These are phyloP conservation scores for Chironex yamaguchii DNA, from an alignment of 30 jellyfish, hydroid and myxozoan genomes.

Conservation along the genomic window DNA sequence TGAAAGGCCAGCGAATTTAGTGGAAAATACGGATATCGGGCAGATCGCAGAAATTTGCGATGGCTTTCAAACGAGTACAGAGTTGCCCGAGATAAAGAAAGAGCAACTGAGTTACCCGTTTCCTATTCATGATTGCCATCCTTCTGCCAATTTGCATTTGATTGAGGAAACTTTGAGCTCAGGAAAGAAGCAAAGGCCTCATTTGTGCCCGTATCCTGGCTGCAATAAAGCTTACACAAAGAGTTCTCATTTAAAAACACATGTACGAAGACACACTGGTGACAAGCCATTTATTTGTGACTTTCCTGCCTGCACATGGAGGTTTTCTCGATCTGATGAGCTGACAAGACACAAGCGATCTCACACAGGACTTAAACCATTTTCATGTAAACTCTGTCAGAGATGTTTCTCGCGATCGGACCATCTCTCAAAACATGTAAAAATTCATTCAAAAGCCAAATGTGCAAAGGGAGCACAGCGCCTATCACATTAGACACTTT, in stretches of 20 bases:
- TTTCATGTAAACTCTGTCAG: constrained; percentile 48
- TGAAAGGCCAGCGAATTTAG: neutral
- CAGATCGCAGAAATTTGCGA: neutral
- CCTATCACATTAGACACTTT: neutral
- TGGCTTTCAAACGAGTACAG: neutral
- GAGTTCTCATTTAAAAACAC: constrained; percentile 81
- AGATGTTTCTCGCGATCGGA: constrained; percentile 76
- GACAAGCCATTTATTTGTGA: constrained; percentile 78
- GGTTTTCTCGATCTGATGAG: constrained; percentile 81
- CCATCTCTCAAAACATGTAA: constrained; percentile 71
- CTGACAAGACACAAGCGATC: constrained; percentile 80
- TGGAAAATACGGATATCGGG: too few relatives aligned
- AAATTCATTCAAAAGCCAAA: constrained; percentile 20
- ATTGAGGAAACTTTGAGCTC: neutral
- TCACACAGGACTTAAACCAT: constrained; percentile 81
- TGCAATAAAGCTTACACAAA: constrained; percentile 72
- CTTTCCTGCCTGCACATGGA: constrained; percentile 76
- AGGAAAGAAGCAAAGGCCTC: constrained; percentile 28
- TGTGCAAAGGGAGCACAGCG: neutral
- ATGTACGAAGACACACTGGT: constrained; percentile 75
- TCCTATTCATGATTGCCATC: neutral
- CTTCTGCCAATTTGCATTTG: neutral
- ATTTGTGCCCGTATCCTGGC: constrained; percentile 55
- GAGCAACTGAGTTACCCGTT: neutral
- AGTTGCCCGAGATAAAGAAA: neutral